These are phyloP conservation scores for Macrosteles quadrilineatus DNA, from an alignment of 1,140 invertebrate species.

Conservation along the genomic window DNA sequence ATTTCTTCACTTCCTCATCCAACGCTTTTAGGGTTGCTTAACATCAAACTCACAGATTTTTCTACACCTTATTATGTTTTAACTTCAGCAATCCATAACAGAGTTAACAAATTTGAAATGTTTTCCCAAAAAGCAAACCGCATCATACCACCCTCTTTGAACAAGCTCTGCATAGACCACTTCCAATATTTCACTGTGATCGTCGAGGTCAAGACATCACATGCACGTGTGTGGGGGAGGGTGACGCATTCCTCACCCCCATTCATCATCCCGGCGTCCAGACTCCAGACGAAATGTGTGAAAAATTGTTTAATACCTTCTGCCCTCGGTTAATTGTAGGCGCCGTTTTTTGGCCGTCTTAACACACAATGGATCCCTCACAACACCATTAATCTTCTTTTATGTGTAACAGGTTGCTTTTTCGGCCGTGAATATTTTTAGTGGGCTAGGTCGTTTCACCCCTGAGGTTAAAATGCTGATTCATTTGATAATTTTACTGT, in stretches of 20 bases:
- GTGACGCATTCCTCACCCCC: slow-evolving; percentile 8
- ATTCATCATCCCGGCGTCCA: not conserved
- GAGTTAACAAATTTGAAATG: too few species aligned
- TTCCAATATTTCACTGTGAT: too few species aligned
- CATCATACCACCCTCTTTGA: too few species aligned
- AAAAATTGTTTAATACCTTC: slow-evolving; percentile 23
- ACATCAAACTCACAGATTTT: too few species aligned
- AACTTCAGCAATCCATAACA: too few species aligned
- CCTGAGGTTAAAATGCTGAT: not conserved
- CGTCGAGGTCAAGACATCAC: slow-evolving; percentile 4
- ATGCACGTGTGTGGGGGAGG: slow-evolving; percentile 6
- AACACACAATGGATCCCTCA: slow-evolving; percentile 1
- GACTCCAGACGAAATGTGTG: slow-evolving; percentile 19
- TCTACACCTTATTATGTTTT: too few species aligned
- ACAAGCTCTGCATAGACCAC: too few species aligned
- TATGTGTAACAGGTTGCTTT: slow-evolving; percentile 21
- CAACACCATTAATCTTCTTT: slow-evolving; percentile 19
- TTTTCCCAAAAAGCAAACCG: too few species aligned
- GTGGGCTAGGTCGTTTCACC: slow-evolving; percentile 11
- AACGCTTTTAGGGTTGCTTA: too few species aligned
- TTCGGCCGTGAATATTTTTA: slow-evolving; percentile 18
- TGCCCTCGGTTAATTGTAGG: slow-evolving; percentile 12
- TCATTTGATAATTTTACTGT: not conserved
- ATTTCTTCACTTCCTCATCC: too few species aligned
- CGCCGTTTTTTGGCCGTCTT: slow-evolving; percentile 16